Conservation (phyloP, 1,140 invertebrate genomes). For the Amyelois transitella region DNA sequence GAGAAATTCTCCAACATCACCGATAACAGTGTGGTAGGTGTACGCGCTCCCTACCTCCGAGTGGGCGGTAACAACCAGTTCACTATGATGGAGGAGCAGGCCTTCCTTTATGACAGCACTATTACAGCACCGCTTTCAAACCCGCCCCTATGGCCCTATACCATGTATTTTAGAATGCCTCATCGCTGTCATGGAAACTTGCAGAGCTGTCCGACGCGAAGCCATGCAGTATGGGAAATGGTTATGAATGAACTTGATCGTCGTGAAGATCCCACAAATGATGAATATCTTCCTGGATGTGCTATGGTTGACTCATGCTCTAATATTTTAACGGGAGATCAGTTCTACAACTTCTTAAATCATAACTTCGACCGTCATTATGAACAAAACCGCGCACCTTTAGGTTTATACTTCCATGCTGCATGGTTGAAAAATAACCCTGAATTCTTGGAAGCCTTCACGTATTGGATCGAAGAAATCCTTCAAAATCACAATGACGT, state of each 20-base stretch:
- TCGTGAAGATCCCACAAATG: conserved; percentile 91
- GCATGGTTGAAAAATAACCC: conserved; percentile 97
- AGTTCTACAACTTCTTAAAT: conserved; percentile 96
- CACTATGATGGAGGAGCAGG: conserved; percentile 98
- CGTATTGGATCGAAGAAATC: conserved; percentile 96
- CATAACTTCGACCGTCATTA: conserved; percentile 98
- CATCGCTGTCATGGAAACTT: conserved; percentile 95
- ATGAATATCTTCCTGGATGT: conserved; percentile 94
- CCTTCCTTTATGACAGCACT: conserved; percentile 96
- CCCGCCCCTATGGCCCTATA: conserved; percentile 96
- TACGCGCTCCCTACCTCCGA: conserved; percentile 92
- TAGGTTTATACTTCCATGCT: conserved; percentile 96
- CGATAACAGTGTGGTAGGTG: conserved; percentile 94
- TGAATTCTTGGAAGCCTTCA: conserved; percentile 93
- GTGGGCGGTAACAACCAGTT: conserved; percentile 98
- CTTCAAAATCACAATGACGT: conserved; percentile 92
- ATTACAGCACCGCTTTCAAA: conserved; percentile 95
- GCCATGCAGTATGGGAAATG: conserved; percentile 97
- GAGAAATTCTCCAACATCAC: conserved; percentile 95
- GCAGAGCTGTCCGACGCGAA: conserved; percentile 93
- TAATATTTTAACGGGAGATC: conserved; percentile 93
- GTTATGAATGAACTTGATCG: conserved; percentile 97
- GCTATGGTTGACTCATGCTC: conserved; percentile 98
- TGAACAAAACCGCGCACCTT: conserved; percentile 92
- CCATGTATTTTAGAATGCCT: conserved; percentile 98